Evolutionary conservation across 2,797 vertebrate species (phyloP).

Genomic region (Synanceia verrucosa): DNA sequence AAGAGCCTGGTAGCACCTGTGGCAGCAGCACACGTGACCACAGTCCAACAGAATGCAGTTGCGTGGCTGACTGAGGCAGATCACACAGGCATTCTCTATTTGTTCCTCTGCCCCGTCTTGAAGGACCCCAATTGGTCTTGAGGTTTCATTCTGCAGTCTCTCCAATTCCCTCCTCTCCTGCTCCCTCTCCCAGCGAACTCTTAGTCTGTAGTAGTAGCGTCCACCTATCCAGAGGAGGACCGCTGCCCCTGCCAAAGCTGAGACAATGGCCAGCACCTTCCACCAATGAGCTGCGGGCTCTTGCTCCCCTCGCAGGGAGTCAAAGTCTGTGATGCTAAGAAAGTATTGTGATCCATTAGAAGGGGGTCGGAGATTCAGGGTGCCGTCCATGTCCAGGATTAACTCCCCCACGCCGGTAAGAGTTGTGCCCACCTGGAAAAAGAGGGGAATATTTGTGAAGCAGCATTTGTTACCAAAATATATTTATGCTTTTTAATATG

Average conservation of each 20-base stretch:
- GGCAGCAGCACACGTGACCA: slow-evolving; percentile 91
- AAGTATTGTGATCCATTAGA: slow-evolving; percentile 81
- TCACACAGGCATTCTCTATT: slow-evolving; percentile 79
- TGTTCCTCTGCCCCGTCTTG: slow-evolving; percentile 1
- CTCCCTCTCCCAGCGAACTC: slow-evolving; percentile 63
- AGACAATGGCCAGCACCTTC: slow-evolving; percentile 75
- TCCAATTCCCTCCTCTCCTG: slow-evolving; percentile 73
- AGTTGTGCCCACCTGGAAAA: slow-evolving; percentile 80
- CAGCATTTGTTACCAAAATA: not conserved
- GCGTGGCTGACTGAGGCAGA: slow-evolving; percentile 84
- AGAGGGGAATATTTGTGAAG: not conserved
- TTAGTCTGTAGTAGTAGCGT: slow-evolving; percentile 74
- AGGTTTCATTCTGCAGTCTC: slow-evolving; percentile 15
- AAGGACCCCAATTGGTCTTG: not conserved
- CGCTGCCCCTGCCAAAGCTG: slow-evolving; percentile 61
- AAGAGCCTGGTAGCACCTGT: slow-evolving; percentile 85
- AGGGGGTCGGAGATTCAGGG: slow-evolving; percentile 85
- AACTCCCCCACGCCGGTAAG: slow-evolving; percentile 88
- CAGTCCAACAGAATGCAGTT: slow-evolving; percentile 88
- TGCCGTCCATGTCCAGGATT: slow-evolving; percentile 81
- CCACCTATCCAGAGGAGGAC: slow-evolving; percentile 76
- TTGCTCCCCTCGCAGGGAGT: slow-evolving; percentile 78
- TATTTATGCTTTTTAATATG: not conserved
- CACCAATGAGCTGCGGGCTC: slow-evolving; percentile 72
- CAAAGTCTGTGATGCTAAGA: slow-evolving; percentile 84